Percentiles rank a stretch among this genome's conserved stretches.
phyloP scores from a whole-genome alignment of 2,888 invertebrate species.

The Eupeodes luniger region DNA sequence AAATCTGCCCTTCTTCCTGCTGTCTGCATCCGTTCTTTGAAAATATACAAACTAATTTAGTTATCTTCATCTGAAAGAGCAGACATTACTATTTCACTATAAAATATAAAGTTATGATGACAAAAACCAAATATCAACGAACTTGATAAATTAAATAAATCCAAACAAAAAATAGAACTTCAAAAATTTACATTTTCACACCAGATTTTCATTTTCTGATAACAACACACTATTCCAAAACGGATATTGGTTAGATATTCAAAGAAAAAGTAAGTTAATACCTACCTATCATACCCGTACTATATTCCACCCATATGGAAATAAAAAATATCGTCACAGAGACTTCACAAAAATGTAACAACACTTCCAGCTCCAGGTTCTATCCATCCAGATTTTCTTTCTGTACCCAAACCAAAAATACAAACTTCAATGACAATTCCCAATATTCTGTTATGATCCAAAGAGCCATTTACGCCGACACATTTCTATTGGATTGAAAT shows the following conservation, averaged over 20 bases:
- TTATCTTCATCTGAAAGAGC: neutral
- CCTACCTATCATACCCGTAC: neutral
- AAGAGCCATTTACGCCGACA: slow-evolving; percentile 58
- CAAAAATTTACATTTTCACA: slow-evolving; percentile 52
- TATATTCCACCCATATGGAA: neutral
- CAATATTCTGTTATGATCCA: slow-evolving; percentile 63
- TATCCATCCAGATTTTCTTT: neutral
- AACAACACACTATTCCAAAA: slow-evolving; percentile 37
- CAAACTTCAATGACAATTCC: slow-evolving; percentile 49
- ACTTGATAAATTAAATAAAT: neutral
- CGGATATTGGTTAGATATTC: slow-evolving; percentile 49
- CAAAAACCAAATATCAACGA: neutral
- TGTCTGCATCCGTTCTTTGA: no score
- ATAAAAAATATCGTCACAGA: neutral
- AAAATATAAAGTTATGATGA: neutral
- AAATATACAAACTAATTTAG: no score
- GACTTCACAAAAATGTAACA: neutral
- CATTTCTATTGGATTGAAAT: slow-evolving; percentile 28
- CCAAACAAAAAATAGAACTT: slow-evolving; percentile 8
- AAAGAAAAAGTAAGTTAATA: slow-evolving; percentile 2
- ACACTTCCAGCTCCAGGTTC: neutral
- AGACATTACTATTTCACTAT: neutral
- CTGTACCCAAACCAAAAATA: neutral
- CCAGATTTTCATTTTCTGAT: slow-evolving; percentile 72
- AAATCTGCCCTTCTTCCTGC: no score